Evolutionary conservation across 2,113 vertebrate genomes (phyloP).

Genomic region (Hypocryptadius cinnamomeus): DNA sequence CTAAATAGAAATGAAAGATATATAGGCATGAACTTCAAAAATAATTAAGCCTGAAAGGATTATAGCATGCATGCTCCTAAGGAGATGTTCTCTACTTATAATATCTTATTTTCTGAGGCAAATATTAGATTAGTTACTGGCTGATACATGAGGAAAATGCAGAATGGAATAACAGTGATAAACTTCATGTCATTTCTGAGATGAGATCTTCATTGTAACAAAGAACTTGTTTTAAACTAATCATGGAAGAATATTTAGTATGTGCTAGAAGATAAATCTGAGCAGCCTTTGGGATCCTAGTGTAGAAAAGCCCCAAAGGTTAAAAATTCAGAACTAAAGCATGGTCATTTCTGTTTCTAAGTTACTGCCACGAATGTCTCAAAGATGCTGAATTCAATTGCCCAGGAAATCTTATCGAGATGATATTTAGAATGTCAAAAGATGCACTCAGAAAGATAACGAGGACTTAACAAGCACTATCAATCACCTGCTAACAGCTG

Average conservation of each 20-base stretch:
- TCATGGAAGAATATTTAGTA: background rate
- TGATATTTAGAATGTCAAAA: conserved; percentile 6
- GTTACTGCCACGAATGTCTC: background rate
- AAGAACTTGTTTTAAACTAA: background rate
- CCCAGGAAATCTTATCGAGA: background rate
- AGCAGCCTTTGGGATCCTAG: background rate
- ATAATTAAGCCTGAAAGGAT: background rate
- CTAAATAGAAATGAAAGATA: background rate
- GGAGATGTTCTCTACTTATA: background rate
- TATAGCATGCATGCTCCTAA: background rate
- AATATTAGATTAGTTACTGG: background rate
- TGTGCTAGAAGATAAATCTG: background rate
- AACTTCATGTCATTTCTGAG: background rate
- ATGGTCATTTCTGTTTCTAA: background rate
- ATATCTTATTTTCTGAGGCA: background rate
- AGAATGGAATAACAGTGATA: background rate
- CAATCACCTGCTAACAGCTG: background rate
- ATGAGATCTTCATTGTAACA: background rate
- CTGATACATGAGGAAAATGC: background rate
- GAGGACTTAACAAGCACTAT: background rate
- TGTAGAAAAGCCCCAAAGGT: background rate
- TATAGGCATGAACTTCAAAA: background rate
- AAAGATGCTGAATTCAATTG: background rate
- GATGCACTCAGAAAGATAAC: background rate
- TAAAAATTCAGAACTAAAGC: background rate